Base-by-base conservation (phyloP, 2,113 vertebrate genomes). In the Coptodon rendalli region DNA sequence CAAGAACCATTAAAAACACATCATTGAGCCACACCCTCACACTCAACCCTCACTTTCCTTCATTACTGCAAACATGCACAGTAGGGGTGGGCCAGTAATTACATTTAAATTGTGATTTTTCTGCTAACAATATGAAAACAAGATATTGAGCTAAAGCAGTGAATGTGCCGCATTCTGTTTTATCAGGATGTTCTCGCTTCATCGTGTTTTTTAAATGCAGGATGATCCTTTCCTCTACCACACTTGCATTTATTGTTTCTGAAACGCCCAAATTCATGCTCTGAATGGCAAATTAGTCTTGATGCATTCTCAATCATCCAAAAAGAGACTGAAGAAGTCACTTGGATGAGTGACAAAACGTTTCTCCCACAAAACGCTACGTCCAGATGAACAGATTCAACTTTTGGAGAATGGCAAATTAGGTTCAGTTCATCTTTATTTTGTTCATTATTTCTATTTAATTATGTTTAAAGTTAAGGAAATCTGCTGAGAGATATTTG, bases 21-120 rank as follows among this genome's bases (percentile, higher is more conserved):
- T 1, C 22, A 81, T 11, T 50, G 22, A 81, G 22, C 12, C 38
- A 43, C n/a, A 45, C 22, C 43, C 40, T 76, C 27, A 31, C 43
- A 0, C 71, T 13, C 43, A 12, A 1, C 29, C 31, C 9, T 11
- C 31, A 63, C 59, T 22, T 68, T 73, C 22, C 22, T 1, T 76
- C 68, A 48, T 48, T 48, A 76, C 24, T 48, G 24, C 71, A 48
- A 76, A 29, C 71, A 29, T 48, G 22, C 43, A 48, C 24, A 48
- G 13, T 27, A 9, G 13, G 0, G 5, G 0, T 73, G 68, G 3
- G 43, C 71, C 43, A 78, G 3, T 76, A 78, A 52, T 78, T 78
- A n/a, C 27, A 34, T 78, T 78, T 52, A 6, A 31, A 78, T 52
- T 31, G 45, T 52, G 45, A 31, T 78, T 52, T 52, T 31, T 52